A percentile compares a stretch with the other conserved stretches of the same genome.
Conservation (phyloP, 92 coral and sea anemone species). For the Umimayanthus kanabou region DNA sequence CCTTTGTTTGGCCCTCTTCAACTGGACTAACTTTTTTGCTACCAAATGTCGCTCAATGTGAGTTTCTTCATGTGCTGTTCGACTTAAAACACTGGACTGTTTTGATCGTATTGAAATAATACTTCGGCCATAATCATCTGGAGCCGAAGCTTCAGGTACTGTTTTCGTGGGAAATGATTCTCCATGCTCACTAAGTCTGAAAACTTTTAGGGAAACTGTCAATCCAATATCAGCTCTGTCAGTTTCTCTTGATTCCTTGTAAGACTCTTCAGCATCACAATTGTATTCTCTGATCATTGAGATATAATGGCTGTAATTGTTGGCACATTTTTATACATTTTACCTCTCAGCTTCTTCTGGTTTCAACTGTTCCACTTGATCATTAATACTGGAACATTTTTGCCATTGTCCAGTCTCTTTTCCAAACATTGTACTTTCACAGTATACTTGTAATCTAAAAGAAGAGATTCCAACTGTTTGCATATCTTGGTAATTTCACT, state of each 20-base stretch:
- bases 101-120: slow-evolving; percentile 26
- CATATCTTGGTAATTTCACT: slow-evolving; percentile 55
- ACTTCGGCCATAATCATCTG: slow-evolving; percentile 24
- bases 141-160: not conserved
- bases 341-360: too few species aligned
- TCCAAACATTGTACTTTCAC: slow-evolving; percentile 13
- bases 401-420: slow-evolving; percentile 28
- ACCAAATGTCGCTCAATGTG: slow-evolving; percentile 44
- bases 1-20: not conserved
- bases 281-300: not conserved
- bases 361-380: slow-evolving; percentile 18
- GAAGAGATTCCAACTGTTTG: slow-evolving; percentile 38
- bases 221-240: not conserved
- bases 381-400: slow-evolving; percentile 12
- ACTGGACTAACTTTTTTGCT: slow-evolving; percentile 42
- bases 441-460: slow-evolving; percentile 23
- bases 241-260: not conserved
- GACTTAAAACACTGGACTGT: slow-evolving; percentile 28
- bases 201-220: not conserved
- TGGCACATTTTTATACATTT: not conserved
- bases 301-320: not conserved
- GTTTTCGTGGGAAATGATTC: not conserved
- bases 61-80: slow-evolving; percentile 21
- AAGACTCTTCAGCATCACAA: not conserved
- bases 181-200: not conserved